These are phyloP conservation scores for Orthonychiurus folsomi DNA, from an alignment of 2,888 invertebrate species.

Conservation along the genomic window DNA sequence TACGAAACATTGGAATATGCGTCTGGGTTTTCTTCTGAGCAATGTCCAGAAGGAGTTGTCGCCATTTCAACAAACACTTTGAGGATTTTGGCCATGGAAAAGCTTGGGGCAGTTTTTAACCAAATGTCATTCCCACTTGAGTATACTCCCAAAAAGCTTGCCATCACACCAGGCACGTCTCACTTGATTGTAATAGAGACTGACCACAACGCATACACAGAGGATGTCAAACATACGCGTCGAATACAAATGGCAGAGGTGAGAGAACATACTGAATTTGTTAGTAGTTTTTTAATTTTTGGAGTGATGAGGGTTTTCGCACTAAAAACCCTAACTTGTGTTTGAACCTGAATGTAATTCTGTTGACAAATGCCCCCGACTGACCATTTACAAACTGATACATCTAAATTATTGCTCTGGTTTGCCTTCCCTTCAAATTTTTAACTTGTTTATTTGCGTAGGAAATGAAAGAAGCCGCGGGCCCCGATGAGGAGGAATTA, in stretches of 20 bases:
- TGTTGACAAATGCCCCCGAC: constrained; percentile 28
- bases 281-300: neutral
- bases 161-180: constrained; percentile 81
- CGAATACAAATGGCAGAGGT: constrained; percentile 90
- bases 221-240: constrained; percentile 85
- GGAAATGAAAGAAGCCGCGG: constrained; percentile 95
- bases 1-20: constrained; percentile 97
- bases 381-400: constrained; percentile 9
- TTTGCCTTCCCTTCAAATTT: too few relatives aligned
- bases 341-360: constrained; percentile 12
- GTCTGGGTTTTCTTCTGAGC: constrained; percentile 87
- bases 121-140: constrained; percentile 86
- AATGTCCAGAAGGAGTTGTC: constrained; percentile 98
- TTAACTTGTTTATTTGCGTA: too few relatives aligned
- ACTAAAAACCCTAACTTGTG: constrained; percentile 14
- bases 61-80: constrained; percentile 97
- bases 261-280: constrained; percentile 10
- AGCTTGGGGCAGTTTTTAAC: constrained; percentile 96
- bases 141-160: constrained; percentile 90
- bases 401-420: too few relatives aligned
- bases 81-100: constrained; percentile 93
- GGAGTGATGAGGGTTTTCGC: constrained; percentile 20
- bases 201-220: constrained; percentile 97
- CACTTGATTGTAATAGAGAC: constrained; percentile 88
- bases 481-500: constrained; percentile 86